Base-by-base conservation (phyloP, 2,888 invertebrate genomes). In the Ophion slaviceki region DNA sequence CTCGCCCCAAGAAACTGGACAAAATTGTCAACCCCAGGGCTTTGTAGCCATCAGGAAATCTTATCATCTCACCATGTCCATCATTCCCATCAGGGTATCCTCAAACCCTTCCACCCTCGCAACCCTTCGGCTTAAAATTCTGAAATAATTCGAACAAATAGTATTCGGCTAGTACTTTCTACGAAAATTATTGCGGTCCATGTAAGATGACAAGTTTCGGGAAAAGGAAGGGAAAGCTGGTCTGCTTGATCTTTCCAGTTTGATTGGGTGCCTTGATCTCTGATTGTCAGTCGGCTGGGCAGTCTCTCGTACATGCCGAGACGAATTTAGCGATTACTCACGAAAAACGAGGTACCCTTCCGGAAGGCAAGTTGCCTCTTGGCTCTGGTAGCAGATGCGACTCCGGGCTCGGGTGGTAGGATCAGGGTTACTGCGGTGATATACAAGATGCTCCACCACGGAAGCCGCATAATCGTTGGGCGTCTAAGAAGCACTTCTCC, bases 281-380 rank as follows among this genome's bases (percentile, higher is more conserved):
- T 47, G 53, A 17, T 53, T 17, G 53, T 17, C 53, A 5, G 17
- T 53, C 53, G 2, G 0, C 17, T 53, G 14, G 5, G 14, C 14
- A 14, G 14, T 53, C 14, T 5, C 17, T 53, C 17, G 45, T 47
- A 45, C n/a, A 11, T 17, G 2, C 4, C 17, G 24, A 17, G 8
- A 45, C 45, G 20, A 62, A 62, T 24, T 62, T 59, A 28, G 53
- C 84, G 79, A 79, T 85, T 90, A 94, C 94, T 94, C 87, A 94
- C 94, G 88, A 93, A 94, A 87, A 92, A 93, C 61, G 91, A 89
- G 89, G 92, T 92, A 75, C 93, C 93, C 86, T 93, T 92, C 40
- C 87, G 90, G 71, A 94, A 94, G 40, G 92, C 91, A 80, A 93
- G 85, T 62, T 88, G 87, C 84, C 94, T 92, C 81, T 89, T 91